Evolutionary conservation across 2,113 vertebrate species (phyloP), one percentile per base, ranked within the genome.

Genomic region (Cynoglossus semilaevis): DNA sequence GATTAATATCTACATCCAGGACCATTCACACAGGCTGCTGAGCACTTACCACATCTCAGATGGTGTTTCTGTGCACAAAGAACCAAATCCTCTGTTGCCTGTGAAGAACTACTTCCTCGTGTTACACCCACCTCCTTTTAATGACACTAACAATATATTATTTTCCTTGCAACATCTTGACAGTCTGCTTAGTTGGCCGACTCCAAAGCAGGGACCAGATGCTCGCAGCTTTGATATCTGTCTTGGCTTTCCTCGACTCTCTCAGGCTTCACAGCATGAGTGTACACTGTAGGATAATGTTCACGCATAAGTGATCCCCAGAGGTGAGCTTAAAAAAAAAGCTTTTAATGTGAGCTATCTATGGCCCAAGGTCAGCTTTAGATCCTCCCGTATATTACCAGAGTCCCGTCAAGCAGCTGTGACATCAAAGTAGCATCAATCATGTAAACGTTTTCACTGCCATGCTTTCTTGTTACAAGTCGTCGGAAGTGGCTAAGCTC

Each of bases 1-100:
- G 85, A 89, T 89, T 88, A 85, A 88, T 88, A 88, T 88, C 85
- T 85, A 76, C 78, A 72, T 83, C 83, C 74, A 76, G 53, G 70
- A 70, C 61, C 48, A 77, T 81, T 85, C 75, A 75, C 82, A 76
- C 63, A 41, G 76, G 54, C 76, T 60, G 70, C 71, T 63, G 63
- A 79, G 70, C 76, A 66, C 74, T 65, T 36, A 12, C 46, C 53
- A 29, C 67, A 46, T 77, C 56, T 57, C 68, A 15, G 38, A 65
- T 51, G 19, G 37, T 37, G 51, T 35, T 51, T 52, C 72, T 47
- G 17, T 15, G 37, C 55, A 67, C 52, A 67, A 79, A 79, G 59
- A 74, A 72, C 55, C 60, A 47, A 75, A 81, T 84, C 69, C 70
- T 72, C 68, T 69, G 43, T 65, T n/a, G 12, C 71, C 41, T 44